phyloP scores from a whole-genome alignment of 2,888 invertebrate species.

The Drosophila atroscutellata region DNA sequence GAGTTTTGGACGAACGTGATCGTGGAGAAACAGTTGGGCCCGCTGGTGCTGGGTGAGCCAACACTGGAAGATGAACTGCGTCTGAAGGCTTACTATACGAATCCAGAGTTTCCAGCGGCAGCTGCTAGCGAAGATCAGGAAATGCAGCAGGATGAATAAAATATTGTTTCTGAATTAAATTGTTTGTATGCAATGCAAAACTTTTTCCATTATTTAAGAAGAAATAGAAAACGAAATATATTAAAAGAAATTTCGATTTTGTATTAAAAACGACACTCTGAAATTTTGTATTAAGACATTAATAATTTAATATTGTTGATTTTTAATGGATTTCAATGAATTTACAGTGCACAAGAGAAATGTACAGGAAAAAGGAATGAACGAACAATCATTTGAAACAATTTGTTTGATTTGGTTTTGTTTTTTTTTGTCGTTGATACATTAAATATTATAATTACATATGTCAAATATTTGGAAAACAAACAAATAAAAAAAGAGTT shows the following conservation, averaged over 20 bases:
- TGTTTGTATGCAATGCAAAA: slow-evolving; percentile 2
- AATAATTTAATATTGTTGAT: slow-evolving; percentile 35
- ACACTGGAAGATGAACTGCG: slow-evolving; percentile 74
- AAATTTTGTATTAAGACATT: slow-evolving; percentile 2
- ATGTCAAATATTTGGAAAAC: slow-evolving; percentile 9
- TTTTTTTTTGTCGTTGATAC: slow-evolving; percentile 27
- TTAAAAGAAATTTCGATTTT: background rate
- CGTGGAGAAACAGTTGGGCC: slow-evolving; percentile 77
- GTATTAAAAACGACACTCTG: background rate
- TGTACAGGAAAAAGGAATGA: slow-evolving; percentile 37
- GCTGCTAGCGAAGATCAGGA: background rate
- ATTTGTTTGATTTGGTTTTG: slow-evolving; percentile 9
- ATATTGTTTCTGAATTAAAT: background rate
- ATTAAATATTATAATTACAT: slow-evolving; percentile 29
- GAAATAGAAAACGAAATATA: background rate
- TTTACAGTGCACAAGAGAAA: slow-evolving; percentile 59
- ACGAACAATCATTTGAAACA: slow-evolving; percentile 25
- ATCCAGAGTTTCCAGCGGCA: slow-evolving; percentile 23
- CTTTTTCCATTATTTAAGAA: background rate
- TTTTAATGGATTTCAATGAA: slow-evolving; percentile 58
- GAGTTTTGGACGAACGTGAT: slow-evolving; percentile 81
- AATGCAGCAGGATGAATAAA: slow-evolving; percentile 4
- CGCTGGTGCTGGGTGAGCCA: slow-evolving; percentile 71
- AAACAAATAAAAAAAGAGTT: background rate
- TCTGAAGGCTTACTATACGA: slow-evolving; percentile 69